Conservation (phyloP, 2,797 vertebrate genomes). For the Cyprinella venusta region DNA sequence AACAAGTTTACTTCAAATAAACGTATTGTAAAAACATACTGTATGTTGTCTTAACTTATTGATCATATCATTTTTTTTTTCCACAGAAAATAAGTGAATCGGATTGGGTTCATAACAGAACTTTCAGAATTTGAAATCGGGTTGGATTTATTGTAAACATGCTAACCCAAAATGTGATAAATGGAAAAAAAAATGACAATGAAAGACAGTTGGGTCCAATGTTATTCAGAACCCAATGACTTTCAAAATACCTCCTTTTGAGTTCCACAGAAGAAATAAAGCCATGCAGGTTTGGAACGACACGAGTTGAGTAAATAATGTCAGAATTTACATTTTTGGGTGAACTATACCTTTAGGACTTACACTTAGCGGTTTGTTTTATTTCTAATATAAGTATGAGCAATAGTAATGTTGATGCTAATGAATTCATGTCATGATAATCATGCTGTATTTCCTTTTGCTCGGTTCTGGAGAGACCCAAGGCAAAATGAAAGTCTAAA, state of each 20-base stretch:
- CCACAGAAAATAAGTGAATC: not conserved
- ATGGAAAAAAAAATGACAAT: too few relatives aligned
- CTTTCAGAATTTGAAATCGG: too few relatives aligned
- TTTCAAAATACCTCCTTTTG: not conserved
- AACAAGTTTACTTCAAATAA: too few relatives aligned
- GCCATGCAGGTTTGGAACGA: not conserved
- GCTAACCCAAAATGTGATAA: not conserved
- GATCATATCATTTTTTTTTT: too few relatives aligned
- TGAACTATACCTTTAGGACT: not conserved
- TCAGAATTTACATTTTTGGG: not conserved
- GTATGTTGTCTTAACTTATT: too few relatives aligned
- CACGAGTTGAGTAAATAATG: not conserved
- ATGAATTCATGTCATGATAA: constrained; percentile 61
- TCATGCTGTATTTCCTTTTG: constrained; percentile 58
- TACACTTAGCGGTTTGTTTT: constrained; percentile 25
- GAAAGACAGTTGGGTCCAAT: not conserved
- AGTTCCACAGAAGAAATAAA: not conserved
- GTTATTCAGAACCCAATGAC: not conserved
- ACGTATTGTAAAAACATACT: too few relatives aligned
- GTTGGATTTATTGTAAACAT: not conserved
- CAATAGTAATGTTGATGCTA: constrained; percentile 37
- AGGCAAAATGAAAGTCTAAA: constrained; percentile 58
- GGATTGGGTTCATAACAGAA: not conserved
- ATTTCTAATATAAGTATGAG: constrained; percentile 7
- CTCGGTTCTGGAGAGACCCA: constrained; percentile 57